phyloP scores from a whole-genome alignment of 2,888 invertebrate genomes.

The Ariolimax columbianus region DNA sequence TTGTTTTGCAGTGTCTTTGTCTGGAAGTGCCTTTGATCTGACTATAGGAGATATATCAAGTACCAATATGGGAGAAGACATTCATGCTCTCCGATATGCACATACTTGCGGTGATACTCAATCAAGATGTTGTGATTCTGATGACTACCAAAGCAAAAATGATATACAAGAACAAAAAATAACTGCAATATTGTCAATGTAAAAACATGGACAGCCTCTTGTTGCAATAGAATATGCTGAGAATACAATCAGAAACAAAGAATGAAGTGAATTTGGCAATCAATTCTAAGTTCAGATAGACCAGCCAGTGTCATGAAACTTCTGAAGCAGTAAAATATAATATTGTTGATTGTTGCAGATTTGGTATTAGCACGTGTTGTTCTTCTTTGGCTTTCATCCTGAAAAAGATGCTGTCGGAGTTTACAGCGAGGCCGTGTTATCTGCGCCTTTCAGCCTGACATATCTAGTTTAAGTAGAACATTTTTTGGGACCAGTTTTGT shows the following conservation, averaged over 20 bases:
- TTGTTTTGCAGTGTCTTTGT: constrained; percentile 72
- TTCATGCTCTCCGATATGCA: neutral
- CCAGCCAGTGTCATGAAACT: neutral
- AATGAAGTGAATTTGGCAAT: neutral
- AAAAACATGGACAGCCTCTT: neutral
- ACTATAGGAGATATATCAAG: neutral
- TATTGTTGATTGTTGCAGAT: too few relatives aligned
- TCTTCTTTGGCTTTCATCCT: too few relatives aligned
- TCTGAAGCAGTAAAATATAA: neutral
- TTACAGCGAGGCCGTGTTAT: too few relatives aligned
- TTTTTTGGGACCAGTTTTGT: too few relatives aligned
- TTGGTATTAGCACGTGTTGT: too few relatives aligned
- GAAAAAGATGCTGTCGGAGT: too few relatives aligned
- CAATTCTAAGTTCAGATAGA: neutral
- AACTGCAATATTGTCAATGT: too few relatives aligned
- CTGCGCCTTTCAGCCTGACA: too few relatives aligned
- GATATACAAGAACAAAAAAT: neutral
- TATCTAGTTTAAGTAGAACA: too few relatives aligned
- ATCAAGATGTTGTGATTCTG: neutral
- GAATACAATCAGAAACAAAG: neutral
- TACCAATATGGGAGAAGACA: neutral
- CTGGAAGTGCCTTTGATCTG: constrained; percentile 68
- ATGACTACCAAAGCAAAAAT: neutral
- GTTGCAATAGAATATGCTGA: neutral
- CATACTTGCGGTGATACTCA: neutral